Base-by-base conservation (phyloP, 2,113 vertebrate species). In the Muscicapa adusta region DNA sequence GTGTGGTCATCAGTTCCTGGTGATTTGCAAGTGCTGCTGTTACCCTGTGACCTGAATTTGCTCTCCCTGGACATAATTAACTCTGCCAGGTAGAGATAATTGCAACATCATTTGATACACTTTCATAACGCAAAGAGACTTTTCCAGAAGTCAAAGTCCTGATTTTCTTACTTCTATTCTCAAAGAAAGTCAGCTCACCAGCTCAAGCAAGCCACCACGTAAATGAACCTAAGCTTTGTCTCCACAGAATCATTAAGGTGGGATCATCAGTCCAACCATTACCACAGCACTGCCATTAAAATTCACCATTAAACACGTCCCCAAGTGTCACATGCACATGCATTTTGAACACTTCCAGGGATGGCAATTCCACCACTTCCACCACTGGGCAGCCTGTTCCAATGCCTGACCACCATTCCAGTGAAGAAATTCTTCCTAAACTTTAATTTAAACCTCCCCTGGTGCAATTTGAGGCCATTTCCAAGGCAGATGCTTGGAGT, bases 1-100 rank as follows among this genome's bases (percentile, higher is more conserved):
- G 77, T 79, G 80, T 91, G 91, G 89, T 96, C 96, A 96, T 96
- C 85, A 86, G 82, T 88, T 91, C 78, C 89, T 67, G 58, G 77
- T 90, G 95, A 70, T 93, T 94, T 77, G 72, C 65, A 79, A 94
- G 63, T 51, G 19, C 84, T 73, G 70, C 48, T 68, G 33, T 93
- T 95, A 60, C 85, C 85, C 62, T 93, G 83, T 63, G 83, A 72
- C 91, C 91, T 75, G 87, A 73, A 77, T 88, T 91, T 84, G 33
- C 42, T 92, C 89, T 94, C 89, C 45, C 33, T 58, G 85, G 73
- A 68, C 79, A 84, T 89, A 93, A 97, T 96, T 97, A 96, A 92
- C 84, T 96, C 80, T 60, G 74, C 75, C 67, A 89, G 79, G 70
- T 91, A 75, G 77, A 95, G 60, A 88, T 88, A 93, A 97, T 94